Conservation (phyloP, 2,113 vertebrate genomes). For the Natator depressus region DNA sequence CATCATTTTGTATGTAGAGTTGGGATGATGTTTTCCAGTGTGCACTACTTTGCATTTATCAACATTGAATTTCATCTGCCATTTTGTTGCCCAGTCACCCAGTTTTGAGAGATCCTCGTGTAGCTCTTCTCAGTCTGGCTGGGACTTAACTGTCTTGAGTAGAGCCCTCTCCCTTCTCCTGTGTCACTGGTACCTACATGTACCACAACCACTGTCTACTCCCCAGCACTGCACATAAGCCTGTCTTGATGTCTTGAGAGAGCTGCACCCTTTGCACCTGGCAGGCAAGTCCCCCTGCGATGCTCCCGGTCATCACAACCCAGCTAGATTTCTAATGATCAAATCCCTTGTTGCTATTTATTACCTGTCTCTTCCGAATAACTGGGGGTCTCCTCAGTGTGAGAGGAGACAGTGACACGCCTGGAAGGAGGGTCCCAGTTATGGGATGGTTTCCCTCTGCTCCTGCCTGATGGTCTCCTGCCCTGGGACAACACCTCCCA, state of each 20-base stretch:
- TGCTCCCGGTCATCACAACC: neutral
- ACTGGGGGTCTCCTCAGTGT: neutral
- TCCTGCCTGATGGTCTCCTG: neutral
- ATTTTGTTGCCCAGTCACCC: too few relatives aligned
- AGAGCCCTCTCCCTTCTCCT: neutral
- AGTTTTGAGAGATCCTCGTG: too few relatives aligned
- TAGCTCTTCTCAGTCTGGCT: too few relatives aligned
- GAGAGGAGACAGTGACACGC: neutral
- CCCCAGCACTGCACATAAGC: neutral
- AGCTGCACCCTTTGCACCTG: fast-evolving
- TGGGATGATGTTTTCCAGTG: too few relatives aligned
- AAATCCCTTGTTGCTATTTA: neutral
- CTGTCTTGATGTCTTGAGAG: neutral
- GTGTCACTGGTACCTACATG: neutral
- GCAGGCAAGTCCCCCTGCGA: neutral
- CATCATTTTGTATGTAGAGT: too few relatives aligned
- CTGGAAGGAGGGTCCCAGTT: neutral
- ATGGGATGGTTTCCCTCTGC: neutral
- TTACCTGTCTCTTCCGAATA: neutral
- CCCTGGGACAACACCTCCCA: neutral
- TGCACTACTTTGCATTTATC: too few relatives aligned
- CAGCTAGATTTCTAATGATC: neutral
- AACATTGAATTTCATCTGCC: too few relatives aligned
- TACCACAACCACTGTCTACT: neutral
- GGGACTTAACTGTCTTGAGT: too few relatives aligned